These are phyloP conservation scores for Picathartes gymnocephalus DNA, from an alignment of 2,113 vertebrate genomes.

Conservation along the genomic window DNA sequence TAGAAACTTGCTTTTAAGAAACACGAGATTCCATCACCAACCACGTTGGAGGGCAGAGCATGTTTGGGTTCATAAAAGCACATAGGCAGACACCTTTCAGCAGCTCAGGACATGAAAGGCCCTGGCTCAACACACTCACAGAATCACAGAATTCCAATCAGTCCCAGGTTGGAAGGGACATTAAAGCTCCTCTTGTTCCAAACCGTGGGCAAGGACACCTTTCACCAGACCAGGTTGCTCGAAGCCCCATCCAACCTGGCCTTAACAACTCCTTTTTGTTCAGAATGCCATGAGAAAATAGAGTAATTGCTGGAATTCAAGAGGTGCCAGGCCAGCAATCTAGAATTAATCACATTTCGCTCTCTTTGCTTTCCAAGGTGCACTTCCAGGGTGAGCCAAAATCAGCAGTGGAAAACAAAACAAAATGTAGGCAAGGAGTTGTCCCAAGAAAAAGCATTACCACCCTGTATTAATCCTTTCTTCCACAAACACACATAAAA, in stretches of 20 bases:
- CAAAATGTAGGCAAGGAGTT: not conserved
- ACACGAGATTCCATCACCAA: not conserved
- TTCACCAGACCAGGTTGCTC: not conserved
- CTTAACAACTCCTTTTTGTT: not conserved
- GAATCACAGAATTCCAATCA: not conserved
- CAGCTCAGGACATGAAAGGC: not conserved
- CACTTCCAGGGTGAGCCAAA: not conserved
- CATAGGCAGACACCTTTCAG: not conserved
- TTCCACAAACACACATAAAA: not conserved
- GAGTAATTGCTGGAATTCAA: constrained; percentile 18
- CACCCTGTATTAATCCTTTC: not conserved
- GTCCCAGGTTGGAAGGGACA: not conserved
- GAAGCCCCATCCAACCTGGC: not conserved
- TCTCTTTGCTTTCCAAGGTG: not conserved
- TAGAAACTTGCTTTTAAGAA: constrained; percentile 14
- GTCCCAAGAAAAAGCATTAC: not conserved
- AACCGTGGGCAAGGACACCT: not conserved
- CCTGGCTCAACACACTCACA: not conserved
- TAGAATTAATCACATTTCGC: constrained; percentile 12
- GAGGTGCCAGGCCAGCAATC: not conserved
- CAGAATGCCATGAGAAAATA: not conserved
- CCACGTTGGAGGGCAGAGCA: not conserved
- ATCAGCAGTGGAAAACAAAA: not conserved
- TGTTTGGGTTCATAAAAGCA: not conserved
- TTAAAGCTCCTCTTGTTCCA: not conserved